Base-by-base conservation (phyloP, 1,140 invertebrate species). In the Bathynomus jamesi region DNA sequence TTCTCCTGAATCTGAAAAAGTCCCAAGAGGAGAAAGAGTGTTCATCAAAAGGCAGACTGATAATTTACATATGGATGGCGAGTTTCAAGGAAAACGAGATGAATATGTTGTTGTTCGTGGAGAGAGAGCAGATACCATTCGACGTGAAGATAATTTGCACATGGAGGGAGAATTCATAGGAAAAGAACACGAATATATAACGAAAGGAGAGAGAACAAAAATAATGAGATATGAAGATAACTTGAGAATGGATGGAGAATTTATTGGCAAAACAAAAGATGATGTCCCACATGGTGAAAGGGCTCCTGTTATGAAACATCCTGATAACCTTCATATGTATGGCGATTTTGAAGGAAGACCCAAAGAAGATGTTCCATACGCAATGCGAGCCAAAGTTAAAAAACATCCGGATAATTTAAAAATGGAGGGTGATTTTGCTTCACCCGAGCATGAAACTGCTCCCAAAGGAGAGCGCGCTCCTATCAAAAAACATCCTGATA, bases 211-310 rank as follows among this genome's bases (percentile, higher is more conserved):
- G 28, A 70, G 73, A 64, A 71, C 71, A 24, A 71, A 82, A 3
- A 76, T 84, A 28, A 80, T 83, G 21, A 79, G 78, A 70, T 78
- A 86, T 73, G 77, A 81, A 74, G 84, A 85, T 70, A 84, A 86
- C 76, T 78, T 90, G 0, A 80, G 80, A 5, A 85, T 88, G 8
- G 89, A 90, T 79, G 89, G 89, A n/a, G 86, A 88, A 76, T 79
- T 90, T 72, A 67, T 75, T 65, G 66, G 74, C 13, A 70, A 83
- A 83, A 77, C 76, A 83, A n/a, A n/a, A n/a, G 67, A 72, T 10
- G 65, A 74, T n/a, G 73, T 61, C 2, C 63, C 73, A 24, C 13
- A 40, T 28, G 75, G 68, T 13, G 73, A 76, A 69, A 70, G 63
- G 31, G 70, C 74, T 30, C 62, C 76, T 11, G 53, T 72, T 4